A percentile compares a stretch with the other conserved stretches of the same genome.
These are phyloP conservation scores for Lysandra bellargus DNA, from an alignment of 2,888 invertebrate genomes.

Conservation along the genomic window DNA sequence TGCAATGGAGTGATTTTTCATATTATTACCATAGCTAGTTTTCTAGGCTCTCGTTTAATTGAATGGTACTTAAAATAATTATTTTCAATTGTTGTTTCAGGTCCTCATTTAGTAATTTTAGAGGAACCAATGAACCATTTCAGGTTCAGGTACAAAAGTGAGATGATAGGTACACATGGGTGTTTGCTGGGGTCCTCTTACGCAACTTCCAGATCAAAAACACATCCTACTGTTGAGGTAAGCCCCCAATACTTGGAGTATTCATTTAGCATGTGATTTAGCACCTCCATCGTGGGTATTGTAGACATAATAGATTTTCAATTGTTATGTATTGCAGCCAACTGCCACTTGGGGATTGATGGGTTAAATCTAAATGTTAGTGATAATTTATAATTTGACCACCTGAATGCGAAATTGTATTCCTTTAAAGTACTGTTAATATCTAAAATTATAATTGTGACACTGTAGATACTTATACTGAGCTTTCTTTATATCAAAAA, in stretches of 20 bases:
- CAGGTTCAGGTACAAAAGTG: conserved; percentile 91
- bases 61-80: not conserved
- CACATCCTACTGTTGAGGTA: conserved; percentile 89
- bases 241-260: conserved; percentile 38
- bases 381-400: too few relatives aligned
- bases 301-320: too few relatives aligned
- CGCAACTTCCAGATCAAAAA: conserved; percentile 81
- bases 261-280: not conserved
- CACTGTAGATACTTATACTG: too few relatives aligned
- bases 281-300: too few relatives aligned
- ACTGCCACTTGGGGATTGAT: too few relatives aligned
- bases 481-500: too few relatives aligned
- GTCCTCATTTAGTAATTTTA: conserved; percentile 81
- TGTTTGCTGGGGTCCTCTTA: conserved; percentile 84
- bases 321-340: too few relatives aligned
- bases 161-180: conserved; percentile 93
- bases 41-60: not conserved
- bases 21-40: not conserved
- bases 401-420: too few relatives aligned
- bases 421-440: too few relatives aligned
- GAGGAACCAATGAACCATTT: conserved; percentile 91
- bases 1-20: not conserved
- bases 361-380: too few relatives aligned
- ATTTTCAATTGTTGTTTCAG: conserved; percentile 40
- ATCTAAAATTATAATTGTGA: too few relatives aligned